phyloP scores from a whole-genome alignment of 2,888 invertebrate genomes.

The Exocentrus adspersus region DNA sequence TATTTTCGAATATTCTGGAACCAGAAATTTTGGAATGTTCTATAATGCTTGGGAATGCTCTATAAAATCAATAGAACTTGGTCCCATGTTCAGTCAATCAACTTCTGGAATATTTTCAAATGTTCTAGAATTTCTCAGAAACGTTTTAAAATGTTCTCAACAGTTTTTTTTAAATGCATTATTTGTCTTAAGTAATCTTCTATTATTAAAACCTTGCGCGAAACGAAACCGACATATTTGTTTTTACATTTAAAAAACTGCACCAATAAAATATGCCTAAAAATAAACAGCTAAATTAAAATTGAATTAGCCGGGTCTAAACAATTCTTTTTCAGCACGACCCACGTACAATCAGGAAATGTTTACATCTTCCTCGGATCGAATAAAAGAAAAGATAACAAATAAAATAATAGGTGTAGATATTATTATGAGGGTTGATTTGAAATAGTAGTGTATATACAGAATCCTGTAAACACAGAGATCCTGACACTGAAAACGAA shows the following conservation, averaged over 20 bases:
- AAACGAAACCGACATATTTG: background rate
- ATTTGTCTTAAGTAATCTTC: too few species aligned
- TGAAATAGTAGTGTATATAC: background rate
- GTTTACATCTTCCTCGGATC: background rate
- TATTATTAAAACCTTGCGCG: too few species aligned
- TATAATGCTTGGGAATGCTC: too few species aligned
- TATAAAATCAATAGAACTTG: too few species aligned
- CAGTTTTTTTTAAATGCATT: too few species aligned
- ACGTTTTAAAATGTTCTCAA: too few species aligned
- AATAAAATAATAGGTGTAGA: background rate
- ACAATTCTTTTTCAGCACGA: background rate
- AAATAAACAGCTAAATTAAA: background rate
- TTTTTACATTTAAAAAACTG: background rate
- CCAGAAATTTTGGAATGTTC: too few species aligned
- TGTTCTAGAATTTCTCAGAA: too few species aligned
- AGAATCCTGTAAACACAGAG: conserved; percentile 4
- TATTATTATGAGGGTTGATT: background rate
- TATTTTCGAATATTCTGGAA: too few species aligned
- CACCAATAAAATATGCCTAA: background rate
- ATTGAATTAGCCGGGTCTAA: background rate
- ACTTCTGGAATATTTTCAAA: too few species aligned
- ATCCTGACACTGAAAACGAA: conserved; percentile 19
- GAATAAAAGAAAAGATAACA: conserved; percentile 1
- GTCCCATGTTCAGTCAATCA: too few species aligned
- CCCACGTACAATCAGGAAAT: background rate